These are phyloP conservation scores for Streptopelia turtur DNA, from an alignment of 2,797 vertebrate species.

Conservation along the genomic window DNA sequence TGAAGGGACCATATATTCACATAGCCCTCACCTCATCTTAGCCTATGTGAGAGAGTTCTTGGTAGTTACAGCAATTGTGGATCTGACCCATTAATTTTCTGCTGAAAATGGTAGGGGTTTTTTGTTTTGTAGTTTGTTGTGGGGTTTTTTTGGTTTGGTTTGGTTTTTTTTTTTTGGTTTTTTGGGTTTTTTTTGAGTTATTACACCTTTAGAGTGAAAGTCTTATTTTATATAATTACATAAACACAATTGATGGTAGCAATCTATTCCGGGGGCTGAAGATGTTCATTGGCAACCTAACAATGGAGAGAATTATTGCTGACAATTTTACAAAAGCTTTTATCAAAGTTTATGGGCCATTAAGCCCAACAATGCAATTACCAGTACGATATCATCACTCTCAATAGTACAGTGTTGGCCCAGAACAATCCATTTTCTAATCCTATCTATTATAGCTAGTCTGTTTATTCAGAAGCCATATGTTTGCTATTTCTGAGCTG, in stretches of 20 bases:
- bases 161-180: no score
- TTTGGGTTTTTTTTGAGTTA: neutral
- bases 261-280: constrained; percentile 31
- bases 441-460: neutral
- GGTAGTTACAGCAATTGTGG: neutral
- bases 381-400: neutral
- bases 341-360: constrained; percentile 42
- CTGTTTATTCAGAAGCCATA: neutral
- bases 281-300: neutral
- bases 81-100: neutral
- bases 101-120: neutral
- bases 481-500: neutral
- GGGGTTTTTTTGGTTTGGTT: no score
- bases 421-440: constrained; percentile 23
- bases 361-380: neutral
- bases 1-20: neutral
- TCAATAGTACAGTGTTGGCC: neutral
- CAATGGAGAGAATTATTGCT: constrained; percentile 5
- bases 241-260: neutral
- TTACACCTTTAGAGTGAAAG: neutral
- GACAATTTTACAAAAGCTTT: constrained; percentile 47
- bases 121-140: no score
- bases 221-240: constrained; percentile 12
- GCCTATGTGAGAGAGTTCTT: neutral
- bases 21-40: neutral